Evolutionary conservation across 2,113 vertebrate species (phyloP), one percentile per base, ranked within the genome.

Genomic region (Leptocoma aspasia): DNA sequence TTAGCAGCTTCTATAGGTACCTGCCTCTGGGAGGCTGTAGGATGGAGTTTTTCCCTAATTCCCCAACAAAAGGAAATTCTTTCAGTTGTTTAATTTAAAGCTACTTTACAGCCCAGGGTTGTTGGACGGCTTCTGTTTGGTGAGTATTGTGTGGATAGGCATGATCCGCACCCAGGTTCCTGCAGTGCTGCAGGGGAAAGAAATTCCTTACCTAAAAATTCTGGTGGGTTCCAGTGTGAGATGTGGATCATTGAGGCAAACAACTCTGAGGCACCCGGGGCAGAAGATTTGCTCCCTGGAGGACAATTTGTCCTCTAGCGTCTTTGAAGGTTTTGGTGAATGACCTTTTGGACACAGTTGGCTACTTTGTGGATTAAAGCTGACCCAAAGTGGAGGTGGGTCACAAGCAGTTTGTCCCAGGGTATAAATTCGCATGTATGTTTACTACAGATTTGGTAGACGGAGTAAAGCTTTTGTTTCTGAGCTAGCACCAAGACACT

Each of bases 231-330:
- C 22, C 19, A 15, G 13, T 20, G 54, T 15, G 15, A 82, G n/a
- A 18, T 18, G 24, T 5, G 5, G 15, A 9, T 27, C 27, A 11
- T 7, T 21, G 35, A 60, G 30, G 26, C 61, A 42, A 70, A 28
- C 7, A 37, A 28, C 27, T 50, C 27, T 22, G 53, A 80, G 56
- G 33, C 11, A 20, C 8, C 3, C 1, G 3, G 23, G 35, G 17
- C 39, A 47, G 54, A 37, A 44, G 28, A 31, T 52, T 69, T 0
- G 0, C 8, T 52, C 24, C 30, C 19, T 57, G 30, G 18, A 60
- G 35, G 21, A n/a, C 39, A 69, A 1, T 5, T 59, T 3, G 2
- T 50, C 26, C 31, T 45, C 31, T 13, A 39, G 15, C 1, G 1
- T 31, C 64, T 64, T 27, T 47, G 30, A 35, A 57, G 16, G 10